Evolutionary conservation across 2,888 invertebrate species (phyloP).

Genomic region (Digitonthophagus gazella): DNA sequence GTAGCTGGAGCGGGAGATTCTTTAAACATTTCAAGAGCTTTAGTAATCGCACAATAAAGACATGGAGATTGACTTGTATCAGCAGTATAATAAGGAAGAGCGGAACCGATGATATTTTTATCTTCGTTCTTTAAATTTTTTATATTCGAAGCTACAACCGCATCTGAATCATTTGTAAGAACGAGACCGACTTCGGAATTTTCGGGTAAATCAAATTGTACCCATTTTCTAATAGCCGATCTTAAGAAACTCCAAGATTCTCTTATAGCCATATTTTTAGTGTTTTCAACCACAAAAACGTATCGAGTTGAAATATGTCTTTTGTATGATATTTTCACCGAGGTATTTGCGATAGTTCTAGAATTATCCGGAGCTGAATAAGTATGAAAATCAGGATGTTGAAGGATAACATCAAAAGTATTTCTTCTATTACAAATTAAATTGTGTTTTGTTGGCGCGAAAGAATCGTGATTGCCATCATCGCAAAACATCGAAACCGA

Average conservation of each 20-base stretch:
- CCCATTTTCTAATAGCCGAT: slow-evolving; percentile 59
- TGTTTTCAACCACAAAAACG: slow-evolving; percentile 59
- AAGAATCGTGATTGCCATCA: slow-evolving; percentile 59
- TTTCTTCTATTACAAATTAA: slow-evolving; percentile 60
- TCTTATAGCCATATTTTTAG: slow-evolving; percentile 57
- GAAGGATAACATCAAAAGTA: slow-evolving; percentile 58
- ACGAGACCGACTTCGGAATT: slow-evolving; percentile 57
- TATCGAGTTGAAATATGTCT: slow-evolving; percentile 56
- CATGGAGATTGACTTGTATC: slow-evolving; percentile 55
- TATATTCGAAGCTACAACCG: slow-evolving; percentile 36
- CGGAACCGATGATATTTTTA: slow-evolving; percentile 49
- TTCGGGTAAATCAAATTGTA: slow-evolving; percentile 55
- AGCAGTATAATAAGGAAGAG: slow-evolving; percentile 55
- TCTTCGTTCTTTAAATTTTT: slow-evolving; percentile 40
- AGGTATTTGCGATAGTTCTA: slow-evolving; percentile 48
- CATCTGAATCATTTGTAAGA: slow-evolving; percentile 50
- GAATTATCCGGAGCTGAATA: slow-evolving; percentile 35
- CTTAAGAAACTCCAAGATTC: slow-evolving; percentile 62
- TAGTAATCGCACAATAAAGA: slow-evolving; percentile 52
- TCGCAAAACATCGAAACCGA: slow-evolving; percentile 62
- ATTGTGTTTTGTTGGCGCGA: slow-evolving; percentile 67
- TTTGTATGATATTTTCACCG: slow-evolving; percentile 55
- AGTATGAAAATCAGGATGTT: slow-evolving; percentile 55
- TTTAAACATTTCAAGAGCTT: slow-evolving; percentile 53
- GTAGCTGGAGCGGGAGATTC: slow-evolving; percentile 51